Evolutionary conservation across 2,797 vertebrate genomes (phyloP).

Genomic region (Sylvia borin): DNA sequence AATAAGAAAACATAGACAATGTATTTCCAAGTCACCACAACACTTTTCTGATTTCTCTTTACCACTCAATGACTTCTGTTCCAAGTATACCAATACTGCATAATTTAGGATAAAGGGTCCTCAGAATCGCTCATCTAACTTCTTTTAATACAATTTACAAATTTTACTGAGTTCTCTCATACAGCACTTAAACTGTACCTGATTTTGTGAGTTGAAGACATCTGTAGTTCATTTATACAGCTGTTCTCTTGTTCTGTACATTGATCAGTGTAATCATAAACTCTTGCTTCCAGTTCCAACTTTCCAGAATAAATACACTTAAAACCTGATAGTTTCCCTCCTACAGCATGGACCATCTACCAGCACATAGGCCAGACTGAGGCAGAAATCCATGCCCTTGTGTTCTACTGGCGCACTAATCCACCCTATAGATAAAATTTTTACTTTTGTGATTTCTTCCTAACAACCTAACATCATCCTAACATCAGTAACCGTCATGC

Average conservation of each 20-base stretch:
- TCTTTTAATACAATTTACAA: neutral
- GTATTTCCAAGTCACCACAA: neutral
- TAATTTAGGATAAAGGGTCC: neutral
- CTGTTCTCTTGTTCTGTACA: neutral
- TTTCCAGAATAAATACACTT: neutral
- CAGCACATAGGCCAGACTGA: neutral
- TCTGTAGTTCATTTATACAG: neutral
- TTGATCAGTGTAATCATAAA: neutral
- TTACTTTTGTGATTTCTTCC: neutral
- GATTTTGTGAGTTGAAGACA: neutral
- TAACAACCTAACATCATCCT: neutral
- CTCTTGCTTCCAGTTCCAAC: neutral
- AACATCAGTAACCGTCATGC: neutral
- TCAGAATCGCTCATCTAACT: neutral
- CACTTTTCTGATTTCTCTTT: neutral
- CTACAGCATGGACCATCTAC: neutral
- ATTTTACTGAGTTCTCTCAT: neutral
- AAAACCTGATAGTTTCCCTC: neutral
- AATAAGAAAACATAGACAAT: neutral
- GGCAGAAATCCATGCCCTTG: neutral
- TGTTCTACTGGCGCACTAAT: neutral
- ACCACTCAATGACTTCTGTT: neutral
- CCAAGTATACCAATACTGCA: neutral
- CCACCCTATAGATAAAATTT: neutral
- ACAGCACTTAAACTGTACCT: accelerated